Base-by-base conservation (phyloP, 2,797 vertebrate genomes). In the Knipowitschia caucasica region DNA sequence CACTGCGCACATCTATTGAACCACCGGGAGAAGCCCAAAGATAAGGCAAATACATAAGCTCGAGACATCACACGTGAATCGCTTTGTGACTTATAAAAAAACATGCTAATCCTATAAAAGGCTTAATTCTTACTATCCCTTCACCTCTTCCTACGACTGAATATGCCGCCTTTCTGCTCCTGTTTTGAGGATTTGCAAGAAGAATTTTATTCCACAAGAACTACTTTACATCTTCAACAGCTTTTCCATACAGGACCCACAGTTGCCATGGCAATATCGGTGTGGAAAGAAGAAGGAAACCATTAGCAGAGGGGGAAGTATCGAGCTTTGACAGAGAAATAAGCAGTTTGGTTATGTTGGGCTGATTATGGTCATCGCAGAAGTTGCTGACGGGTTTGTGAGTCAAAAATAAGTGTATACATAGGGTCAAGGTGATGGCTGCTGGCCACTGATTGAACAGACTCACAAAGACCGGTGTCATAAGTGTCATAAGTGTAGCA, bases 251-350 rank as follows among this genome's bases (percentile, higher is more conserved):
- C 73, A 75, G 78, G 75, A 80, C 75, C 71, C 76, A 83, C 83
- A 72, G 88, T 89, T 90, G 87, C 88, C 88, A 90, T 90, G 85
- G 85, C 77, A 78, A 90, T 88, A 73, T 81, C 65, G 65, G 71
- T 68, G 73, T 68, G 73, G 75, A 42, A 46, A 62, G 15, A 60
- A 62, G 60, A 55, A 34, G 31, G 38, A 50, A 26, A 25, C 7
- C 36, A 39, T 39, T 39, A 57, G 24, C 11, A 33, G 18, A 25
- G 26, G 46, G 33, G 69, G 82, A 74, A 69, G 71, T 70, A 73
- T 84, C 81, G 55, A 69, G 79, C 82, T 69, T 77, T 89, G 86
- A 89, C 83, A 75, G 81, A 50, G 62, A 87, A 86, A 87, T 86
- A 88, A 86, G 83, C 67, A 71, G 78, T 84, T 88, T 86, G 75